These are phyloP conservation scores for Gila orcuttii DNA, from an alignment of 2,113 vertebrate genomes.

Conservation along the genomic window DNA sequence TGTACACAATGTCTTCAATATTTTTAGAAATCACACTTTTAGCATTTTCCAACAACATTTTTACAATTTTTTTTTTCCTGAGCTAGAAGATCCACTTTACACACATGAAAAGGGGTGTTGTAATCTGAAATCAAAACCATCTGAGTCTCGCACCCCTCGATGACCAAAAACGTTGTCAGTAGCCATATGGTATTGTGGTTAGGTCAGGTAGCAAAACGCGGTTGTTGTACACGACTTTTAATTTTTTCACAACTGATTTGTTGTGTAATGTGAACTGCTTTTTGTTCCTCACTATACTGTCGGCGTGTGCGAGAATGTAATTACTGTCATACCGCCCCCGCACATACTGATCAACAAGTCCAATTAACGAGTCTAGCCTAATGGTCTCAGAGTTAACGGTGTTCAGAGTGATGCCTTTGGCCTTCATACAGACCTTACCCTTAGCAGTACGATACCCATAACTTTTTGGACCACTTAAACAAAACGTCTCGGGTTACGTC, in stretches of 20 bases:
- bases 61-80: constrained; percentile 27
- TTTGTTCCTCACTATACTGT: neutral
- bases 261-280: constrained; percentile 15
- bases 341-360: neutral
- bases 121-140: neutral
- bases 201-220: neutral
- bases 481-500: too few species aligned
- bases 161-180: neutral
- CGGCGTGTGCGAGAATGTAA: neutral
- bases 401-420: constrained; percentile 19
- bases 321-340: neutral
- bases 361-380: constrained; percentile 17
- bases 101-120: neutral
- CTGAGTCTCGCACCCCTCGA: neutral
- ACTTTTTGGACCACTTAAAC: neutral
- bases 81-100: neutral
- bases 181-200: constrained; percentile 10
- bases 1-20: too few species aligned
- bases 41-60: constrained; percentile 11
- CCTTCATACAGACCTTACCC: neutral
- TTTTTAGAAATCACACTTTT: neutral
- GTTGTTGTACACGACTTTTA: constrained; percentile 35
- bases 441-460: neutral
- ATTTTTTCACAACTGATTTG: neutral
- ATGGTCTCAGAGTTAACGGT: neutral